Conservation (phyloP, 2,113 vertebrate genomes). For the Setophaga petechia region DNA sequence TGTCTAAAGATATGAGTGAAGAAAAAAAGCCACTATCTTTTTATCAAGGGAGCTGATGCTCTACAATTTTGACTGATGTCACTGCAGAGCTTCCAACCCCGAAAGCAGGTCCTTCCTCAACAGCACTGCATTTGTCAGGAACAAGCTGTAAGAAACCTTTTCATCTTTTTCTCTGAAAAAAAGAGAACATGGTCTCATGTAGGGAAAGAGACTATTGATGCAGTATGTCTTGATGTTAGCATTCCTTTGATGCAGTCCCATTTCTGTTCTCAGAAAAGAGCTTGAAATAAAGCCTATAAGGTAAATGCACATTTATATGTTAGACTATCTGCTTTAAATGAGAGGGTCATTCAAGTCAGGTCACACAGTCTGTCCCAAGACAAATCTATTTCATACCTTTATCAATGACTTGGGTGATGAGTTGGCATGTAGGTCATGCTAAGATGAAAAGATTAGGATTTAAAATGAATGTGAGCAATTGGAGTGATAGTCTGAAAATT, state of each 20-base stretch:
- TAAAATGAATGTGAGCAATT: neutral
- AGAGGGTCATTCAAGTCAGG: neutral
- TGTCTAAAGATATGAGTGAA: neutral
- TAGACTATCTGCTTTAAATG: neutral
- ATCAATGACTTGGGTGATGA: neutral
- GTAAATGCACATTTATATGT: neutral
- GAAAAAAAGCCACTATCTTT: neutral
- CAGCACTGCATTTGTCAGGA: neutral
- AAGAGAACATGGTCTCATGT: neutral
- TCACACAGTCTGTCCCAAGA: neutral
- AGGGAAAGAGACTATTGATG: neutral
- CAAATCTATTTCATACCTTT: neutral
- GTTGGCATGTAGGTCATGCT: neutral
- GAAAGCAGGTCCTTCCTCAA: neutral
- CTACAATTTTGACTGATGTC: neutral
- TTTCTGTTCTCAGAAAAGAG: neutral
- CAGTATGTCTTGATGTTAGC: neutral
- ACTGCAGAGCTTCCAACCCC: neutral
- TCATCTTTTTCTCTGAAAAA: neutral
- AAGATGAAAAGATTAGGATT: neutral
- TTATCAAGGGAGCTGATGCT: neutral
- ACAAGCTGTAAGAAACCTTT: conserved; percentile 3
- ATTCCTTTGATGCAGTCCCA: neutral
- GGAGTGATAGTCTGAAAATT: neutral
- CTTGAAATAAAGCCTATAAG: neutral